Percentiles rank a stretch among this genome's conserved stretches.
Evolutionary conservation across 53 echinoderm and acorn worm species (phyloP).

Genomic region (Mesocentrotus franciscanus): DNA sequence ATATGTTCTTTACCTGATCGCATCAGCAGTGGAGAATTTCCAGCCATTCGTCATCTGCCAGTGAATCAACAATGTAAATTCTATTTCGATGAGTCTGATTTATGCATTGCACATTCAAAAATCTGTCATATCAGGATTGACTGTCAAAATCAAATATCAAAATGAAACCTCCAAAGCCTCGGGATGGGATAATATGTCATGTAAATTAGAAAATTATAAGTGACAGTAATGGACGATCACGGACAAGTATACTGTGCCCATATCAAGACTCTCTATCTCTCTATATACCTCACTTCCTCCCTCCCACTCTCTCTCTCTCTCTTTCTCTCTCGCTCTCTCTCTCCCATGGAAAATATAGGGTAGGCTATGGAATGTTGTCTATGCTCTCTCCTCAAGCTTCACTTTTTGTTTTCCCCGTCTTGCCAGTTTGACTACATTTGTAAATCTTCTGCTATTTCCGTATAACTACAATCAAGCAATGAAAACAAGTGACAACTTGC

Average conservation of each 20-base stretch:
- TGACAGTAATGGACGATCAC: neutral
- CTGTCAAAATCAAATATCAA: neutral
- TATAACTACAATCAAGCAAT: no score
- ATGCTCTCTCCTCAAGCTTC: neutral
- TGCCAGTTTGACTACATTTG: no score
- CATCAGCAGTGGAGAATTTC: neutral
- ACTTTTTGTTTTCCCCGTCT: no score
- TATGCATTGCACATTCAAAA: neutral
- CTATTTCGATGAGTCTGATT: neutral
- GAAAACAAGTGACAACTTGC: no score
- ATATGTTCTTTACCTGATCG: neutral
- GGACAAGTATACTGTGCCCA: neutral
- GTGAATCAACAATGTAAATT: neutral
- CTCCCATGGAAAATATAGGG: neutral
- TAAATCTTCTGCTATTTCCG: no score
- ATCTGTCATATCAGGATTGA: neutral
- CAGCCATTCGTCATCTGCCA: neutral
- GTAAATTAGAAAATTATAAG: neutral
- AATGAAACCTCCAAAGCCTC: neutral
- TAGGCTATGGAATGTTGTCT: neutral
- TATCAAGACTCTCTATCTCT: neutral
- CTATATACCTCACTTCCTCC: neutral
- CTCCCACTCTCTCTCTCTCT: neutral
- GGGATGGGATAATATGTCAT: neutral
- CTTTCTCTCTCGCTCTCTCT: neutral